Percentiles rank a stretch among this genome's conserved stretches.
Conservation (phyloP, 92 coral and sea anemone species). For the Palythoa caribaeorum region DNA sequence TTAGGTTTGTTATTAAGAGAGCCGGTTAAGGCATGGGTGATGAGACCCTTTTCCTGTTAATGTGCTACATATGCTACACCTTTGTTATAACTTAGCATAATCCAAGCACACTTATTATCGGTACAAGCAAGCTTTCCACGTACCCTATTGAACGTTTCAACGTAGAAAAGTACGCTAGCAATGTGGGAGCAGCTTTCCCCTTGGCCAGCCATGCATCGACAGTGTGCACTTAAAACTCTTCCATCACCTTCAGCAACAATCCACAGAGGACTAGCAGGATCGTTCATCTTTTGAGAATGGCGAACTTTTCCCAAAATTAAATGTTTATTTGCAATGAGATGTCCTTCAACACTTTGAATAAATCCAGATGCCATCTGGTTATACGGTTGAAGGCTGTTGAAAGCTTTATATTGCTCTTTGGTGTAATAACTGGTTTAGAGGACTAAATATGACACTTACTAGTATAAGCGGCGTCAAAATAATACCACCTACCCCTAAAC, state of each 20-base stretch:
- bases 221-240: slow-evolving; percentile 8
- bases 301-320: slow-evolving; percentile 19
- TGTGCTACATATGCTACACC: background rate
- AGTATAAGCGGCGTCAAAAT: too few species aligned
- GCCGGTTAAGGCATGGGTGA: too few species aligned
- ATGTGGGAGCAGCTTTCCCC: slow-evolving; percentile 3
- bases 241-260: slow-evolving; percentile 22
- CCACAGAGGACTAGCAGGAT: background rate
- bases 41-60: too few species aligned
- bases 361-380: slow-evolving; percentile 44
- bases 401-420: slow-evolving; percentile 41
- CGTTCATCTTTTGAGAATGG: slow-evolving; percentile 16
- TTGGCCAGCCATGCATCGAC: slow-evolving; percentile 34
- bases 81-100: background rate
- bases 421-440: slow-evolving; percentile 36
- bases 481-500: too few species aligned
- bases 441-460: background rate
- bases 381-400: slow-evolving; percentile 23
- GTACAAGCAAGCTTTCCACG: background rate
- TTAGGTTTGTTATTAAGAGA: too few species aligned
- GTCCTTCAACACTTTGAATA: slow-evolving; percentile 15
- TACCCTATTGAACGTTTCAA: background rate
- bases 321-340: background rate
- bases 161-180: background rate
- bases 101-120: background rate